Evolutionary conservation across 2,888 invertebrate species (phyloP), one percentile per base, ranked within the genome.

Genomic region (Papilio elwesi): DNA sequence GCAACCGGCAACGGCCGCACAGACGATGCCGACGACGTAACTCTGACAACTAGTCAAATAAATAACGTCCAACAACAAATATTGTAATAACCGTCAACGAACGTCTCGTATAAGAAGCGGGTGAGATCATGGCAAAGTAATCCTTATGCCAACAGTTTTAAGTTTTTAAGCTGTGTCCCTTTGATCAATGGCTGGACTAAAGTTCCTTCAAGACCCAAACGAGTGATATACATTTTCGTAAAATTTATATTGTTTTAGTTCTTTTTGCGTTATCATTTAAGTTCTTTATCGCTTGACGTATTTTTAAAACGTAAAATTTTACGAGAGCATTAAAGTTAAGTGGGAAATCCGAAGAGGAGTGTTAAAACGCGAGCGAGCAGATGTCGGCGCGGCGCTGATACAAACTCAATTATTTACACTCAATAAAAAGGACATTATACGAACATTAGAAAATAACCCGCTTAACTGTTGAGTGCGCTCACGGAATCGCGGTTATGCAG

Each of bases 381-480:
- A 91, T 92, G 92, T 87, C 89, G 89, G 89, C 84, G 84, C 84
- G 83, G 84, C 89, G 85, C 86, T 90, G 90, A 90, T 92, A 90
- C 91, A 90, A 91, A 90, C 92, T 91, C 92, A 92, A 93, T 93
- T 93, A 93, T 93, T 93, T 93, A 93, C 93, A 93, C 93, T 92
- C 92, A 89, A 93, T 93, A 92, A 93, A 93, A 92, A 91, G 89
- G 90, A 90, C 91, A 84, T 91, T 92, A 93, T 90, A 91, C 85
- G 90, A 89, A 90, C 87, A 88, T 90, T 93, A 91, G 91, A 89
- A 89, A 90, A 88, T 90, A 87, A 85, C 85, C 87, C 84, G 86
- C 85, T 85, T 85, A 88, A 87, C 85, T 84, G 82, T 83, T 77
- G 79, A 81, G 81, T 79, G 82, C 81, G 78, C 76, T 75, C 77